These are phyloP conservation scores for Crotalus tigris DNA, from an alignment of 2,113 vertebrate species.

Conservation along the genomic window DNA sequence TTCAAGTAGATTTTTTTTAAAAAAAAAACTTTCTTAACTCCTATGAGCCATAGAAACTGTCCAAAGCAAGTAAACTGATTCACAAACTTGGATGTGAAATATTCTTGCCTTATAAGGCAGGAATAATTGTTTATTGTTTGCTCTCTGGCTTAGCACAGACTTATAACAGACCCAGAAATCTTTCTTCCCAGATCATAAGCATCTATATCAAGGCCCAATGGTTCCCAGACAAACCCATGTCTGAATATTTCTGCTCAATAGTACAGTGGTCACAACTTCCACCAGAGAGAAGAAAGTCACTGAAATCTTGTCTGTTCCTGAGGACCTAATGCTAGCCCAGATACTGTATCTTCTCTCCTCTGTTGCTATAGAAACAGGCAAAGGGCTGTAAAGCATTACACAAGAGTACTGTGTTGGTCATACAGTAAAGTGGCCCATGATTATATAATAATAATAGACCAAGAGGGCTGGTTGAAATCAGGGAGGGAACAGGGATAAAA, in stretches of 20 bases:
- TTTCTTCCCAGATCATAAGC: not conserved
- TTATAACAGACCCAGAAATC: not conserved
- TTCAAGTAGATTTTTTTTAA: not conserved
- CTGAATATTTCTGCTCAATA: not conserved
- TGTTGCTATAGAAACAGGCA: conserved; percentile 66
- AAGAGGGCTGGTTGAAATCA: conserved; percentile 57
- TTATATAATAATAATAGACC: conserved; percentile 66
- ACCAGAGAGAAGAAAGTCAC: not conserved
- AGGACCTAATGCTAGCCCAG: conserved; percentile 6
- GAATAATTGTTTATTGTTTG: not conserved
- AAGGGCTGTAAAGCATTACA: conserved; percentile 49
- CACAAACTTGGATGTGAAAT: not conserved
- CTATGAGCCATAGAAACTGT: not conserved
- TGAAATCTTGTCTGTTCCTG: not conserved
- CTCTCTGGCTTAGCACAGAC: not conserved
- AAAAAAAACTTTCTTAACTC: not conserved
- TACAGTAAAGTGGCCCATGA: conserved; percentile 54
- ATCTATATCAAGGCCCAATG: not conserved
- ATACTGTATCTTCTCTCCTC: conserved; percentile 28
- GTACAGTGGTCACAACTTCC: not conserved
- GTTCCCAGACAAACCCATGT: not conserved
- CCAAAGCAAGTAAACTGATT: not conserved
- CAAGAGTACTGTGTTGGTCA: conserved; percentile 53
- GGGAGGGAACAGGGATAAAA: not conserved
- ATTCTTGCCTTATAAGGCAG: not conserved